Percentiles rank a stretch among this genome's conserved stretches.
Conservation (phyloP, 1,140 invertebrate genomes). For the Drosophila dunni region DNA sequence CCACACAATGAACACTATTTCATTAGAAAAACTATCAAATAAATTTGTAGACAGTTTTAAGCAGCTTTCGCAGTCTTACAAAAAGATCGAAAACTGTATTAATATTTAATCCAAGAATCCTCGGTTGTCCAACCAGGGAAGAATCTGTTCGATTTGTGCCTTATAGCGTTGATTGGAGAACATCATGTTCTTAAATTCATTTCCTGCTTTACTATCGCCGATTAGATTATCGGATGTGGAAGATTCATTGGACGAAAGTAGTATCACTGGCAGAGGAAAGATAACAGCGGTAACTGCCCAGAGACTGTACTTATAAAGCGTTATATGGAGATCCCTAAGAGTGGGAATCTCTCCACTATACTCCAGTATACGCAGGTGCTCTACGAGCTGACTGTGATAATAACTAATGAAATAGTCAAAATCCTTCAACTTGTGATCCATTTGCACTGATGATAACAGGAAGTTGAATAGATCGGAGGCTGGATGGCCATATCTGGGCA, state of each 20-base stretch:
- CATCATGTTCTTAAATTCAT: conserved; percentile 51
- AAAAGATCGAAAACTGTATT: not conserved
- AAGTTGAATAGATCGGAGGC: conserved; percentile 50
- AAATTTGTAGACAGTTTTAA: too few species aligned
- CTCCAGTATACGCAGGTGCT: conserved; percentile 42
- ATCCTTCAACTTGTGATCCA: conserved; percentile 46
- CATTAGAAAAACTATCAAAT: too few species aligned
- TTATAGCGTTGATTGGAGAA: conserved; percentile 51
- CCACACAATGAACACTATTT: too few species aligned
- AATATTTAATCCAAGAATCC: conserved; percentile 44
- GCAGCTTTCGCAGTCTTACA: too few species aligned
- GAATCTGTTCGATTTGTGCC: conserved; percentile 48
- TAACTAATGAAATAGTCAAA: conserved; percentile 53
- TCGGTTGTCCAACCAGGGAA: conserved; percentile 67
- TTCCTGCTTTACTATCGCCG: conserved; percentile 3
- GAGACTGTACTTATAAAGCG: conserved; percentile 16
- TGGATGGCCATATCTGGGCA: conserved; percentile 41
- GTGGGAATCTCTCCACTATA: conserved; percentile 38
- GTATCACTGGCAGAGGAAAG: conserved; percentile 50
- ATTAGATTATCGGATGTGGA: not conserved
- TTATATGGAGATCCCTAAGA: conserved; percentile 49
- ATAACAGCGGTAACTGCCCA: conserved; percentile 34
- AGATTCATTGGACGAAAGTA: conserved; percentile 51
- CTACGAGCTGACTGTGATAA: conserved; percentile 41
- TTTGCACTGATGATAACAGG: conserved; percentile 40